Percentiles rank a stretch among this genome's conserved stretches.
Evolutionary conservation across 2,113 vertebrate genomes (phyloP).

Genomic region (Microtus ochrogaster): DNA sequence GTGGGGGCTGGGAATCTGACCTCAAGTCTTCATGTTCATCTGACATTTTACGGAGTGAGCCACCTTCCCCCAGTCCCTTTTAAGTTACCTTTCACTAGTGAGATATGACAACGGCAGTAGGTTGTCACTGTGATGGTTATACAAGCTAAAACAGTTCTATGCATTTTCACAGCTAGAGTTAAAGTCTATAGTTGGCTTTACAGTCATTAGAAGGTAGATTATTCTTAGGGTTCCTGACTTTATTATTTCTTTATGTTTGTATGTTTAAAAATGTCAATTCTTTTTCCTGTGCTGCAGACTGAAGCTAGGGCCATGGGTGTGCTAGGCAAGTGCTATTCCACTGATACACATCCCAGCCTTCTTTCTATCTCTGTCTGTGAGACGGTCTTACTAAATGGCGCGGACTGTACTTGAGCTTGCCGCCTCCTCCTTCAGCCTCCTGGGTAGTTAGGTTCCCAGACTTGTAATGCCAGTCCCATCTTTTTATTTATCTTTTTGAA

Average conservation of each 20-base stretch:
- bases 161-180: not conserved
- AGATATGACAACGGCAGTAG: not conserved
- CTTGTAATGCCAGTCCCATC: not conserved
- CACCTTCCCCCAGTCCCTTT: not conserved
- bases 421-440: not conserved
- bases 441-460: not conserved
- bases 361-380: not conserved
- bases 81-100: not conserved
- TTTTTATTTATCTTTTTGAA: not conserved
- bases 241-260: not conserved
- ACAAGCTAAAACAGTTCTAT: not conserved
- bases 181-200: not conserved
- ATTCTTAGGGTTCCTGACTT: not conserved
- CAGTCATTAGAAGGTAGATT: not conserved
- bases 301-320: not conserved
- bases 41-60: not conserved
- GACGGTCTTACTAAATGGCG: not conserved
- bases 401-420: not conserved
- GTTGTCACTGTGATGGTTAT: no score
- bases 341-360: no score
- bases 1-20: not conserved
- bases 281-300: not conserved
- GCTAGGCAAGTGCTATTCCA: not conserved
- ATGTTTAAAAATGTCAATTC: not conserved
- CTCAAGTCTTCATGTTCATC: not conserved